Conservation (phyloP, 2,888 invertebrate species). For the Lithodes maja region DNA sequence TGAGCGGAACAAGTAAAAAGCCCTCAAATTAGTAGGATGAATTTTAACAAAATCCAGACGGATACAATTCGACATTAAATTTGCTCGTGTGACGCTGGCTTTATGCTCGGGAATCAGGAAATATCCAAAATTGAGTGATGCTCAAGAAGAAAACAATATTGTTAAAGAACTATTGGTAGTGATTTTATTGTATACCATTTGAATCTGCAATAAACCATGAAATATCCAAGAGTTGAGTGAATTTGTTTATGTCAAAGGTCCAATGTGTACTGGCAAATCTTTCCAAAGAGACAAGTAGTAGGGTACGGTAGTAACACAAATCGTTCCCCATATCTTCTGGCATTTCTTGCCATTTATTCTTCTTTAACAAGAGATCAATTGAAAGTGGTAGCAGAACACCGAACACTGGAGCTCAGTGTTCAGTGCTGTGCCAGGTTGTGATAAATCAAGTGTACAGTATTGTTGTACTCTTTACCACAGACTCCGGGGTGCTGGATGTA, state of each 20-base stretch:
- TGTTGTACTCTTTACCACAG: conserved; percentile 9
- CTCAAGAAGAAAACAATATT: too few relatives aligned
- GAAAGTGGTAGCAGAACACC: neutral
- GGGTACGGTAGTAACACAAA: neutral
- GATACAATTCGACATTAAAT: too few relatives aligned
- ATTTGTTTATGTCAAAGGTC: neutral
- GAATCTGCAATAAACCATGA: too few relatives aligned
- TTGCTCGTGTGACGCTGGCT: too few relatives aligned
- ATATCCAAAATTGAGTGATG: too few relatives aligned
- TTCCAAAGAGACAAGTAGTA: neutral
- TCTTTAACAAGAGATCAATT: neutral
- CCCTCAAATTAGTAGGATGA: too few relatives aligned
- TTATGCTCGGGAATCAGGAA: too few relatives aligned
- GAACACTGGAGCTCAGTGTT: neutral
- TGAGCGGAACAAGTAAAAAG: too few relatives aligned
- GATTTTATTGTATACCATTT: too few relatives aligned
- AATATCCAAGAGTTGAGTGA: neutral
- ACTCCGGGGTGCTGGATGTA: neutral
- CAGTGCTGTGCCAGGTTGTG: neutral
- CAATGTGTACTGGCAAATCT: too few relatives aligned
- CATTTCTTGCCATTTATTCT: neutral
- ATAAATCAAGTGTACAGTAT: neutral
- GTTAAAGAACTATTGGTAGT: too few relatives aligned
- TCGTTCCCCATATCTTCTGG: neutral
- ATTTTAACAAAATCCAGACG: too few relatives aligned